These are phyloP conservation scores for Drosophila paulistorum DNA, from an alignment of 1,140 invertebrate species.

Conservation along the genomic window DNA sequence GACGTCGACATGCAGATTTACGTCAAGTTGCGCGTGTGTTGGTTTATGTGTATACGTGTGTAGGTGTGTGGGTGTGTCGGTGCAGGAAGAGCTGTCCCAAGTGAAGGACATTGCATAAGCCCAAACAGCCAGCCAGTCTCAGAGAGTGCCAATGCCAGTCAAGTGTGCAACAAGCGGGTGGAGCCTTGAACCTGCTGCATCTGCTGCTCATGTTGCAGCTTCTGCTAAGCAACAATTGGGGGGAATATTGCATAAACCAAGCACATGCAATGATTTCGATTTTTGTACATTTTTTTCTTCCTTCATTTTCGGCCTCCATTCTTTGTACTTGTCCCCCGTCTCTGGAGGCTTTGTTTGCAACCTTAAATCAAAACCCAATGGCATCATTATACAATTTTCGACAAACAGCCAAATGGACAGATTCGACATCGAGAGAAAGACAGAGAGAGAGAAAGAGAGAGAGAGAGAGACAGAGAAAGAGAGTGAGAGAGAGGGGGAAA, in stretches of 20 bases:
- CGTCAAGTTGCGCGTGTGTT: slow-evolving; percentile 46
- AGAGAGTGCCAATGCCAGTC: slow-evolving; percentile 1
- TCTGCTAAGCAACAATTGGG: slow-evolving; percentile 42
- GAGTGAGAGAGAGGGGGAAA: neutral
- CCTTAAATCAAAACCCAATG: neutral
- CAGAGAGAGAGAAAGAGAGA: neutral
- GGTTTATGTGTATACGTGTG: slow-evolving; percentile 24
- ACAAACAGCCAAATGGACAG: neutral
- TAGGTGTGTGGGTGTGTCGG: slow-evolving; percentile 32
- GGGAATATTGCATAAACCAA: slow-evolving; percentile 34
- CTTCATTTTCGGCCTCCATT: neutral
- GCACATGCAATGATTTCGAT: slow-evolving; percentile 14
- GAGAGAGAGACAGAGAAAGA: neutral
- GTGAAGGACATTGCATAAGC: slow-evolving; percentile 73
- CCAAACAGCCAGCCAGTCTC: slow-evolving; percentile 2
- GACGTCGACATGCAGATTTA: slow-evolving; percentile 70
- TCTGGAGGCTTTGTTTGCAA: slow-evolving; percentile 29
- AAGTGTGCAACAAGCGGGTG: slow-evolving; percentile 69
- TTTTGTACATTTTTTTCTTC: neutral
- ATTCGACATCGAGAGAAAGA: neutral
- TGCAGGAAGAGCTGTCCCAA: slow-evolving; percentile 18
- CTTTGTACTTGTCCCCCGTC: neutral
- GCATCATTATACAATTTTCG: neutral
- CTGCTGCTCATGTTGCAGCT: slow-evolving; percentile 21
- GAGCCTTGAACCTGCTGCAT: slow-evolving; percentile 61